phyloP scores from a whole-genome alignment of 2,888 invertebrate genomes.

The Dynastes hyllus region DNA sequence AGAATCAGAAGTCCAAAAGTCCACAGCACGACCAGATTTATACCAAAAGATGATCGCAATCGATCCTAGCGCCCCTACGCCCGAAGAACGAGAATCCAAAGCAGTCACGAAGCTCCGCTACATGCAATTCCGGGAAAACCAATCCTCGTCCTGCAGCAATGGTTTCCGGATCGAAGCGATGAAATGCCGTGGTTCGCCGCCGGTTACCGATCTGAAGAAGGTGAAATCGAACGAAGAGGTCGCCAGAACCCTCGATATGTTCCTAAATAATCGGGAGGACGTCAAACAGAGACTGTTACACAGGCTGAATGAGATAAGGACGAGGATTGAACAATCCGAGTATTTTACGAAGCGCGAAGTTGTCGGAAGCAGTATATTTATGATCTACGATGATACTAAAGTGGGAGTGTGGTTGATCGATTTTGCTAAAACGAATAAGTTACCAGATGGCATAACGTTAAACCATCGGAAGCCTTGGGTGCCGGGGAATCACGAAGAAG shows the following conservation, averaged over 20 bases:
- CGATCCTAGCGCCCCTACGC: slow-evolving; percentile 89
- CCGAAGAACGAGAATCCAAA: slow-evolving; percentile 84
- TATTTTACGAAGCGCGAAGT: slow-evolving; percentile 94
- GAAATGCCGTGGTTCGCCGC: slow-evolving; percentile 87
- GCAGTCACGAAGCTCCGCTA: slow-evolving; percentile 97
- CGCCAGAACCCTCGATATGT: slow-evolving; percentile 77
- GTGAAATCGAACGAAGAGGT: slow-evolving; percentile 87
- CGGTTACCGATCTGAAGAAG: slow-evolving; percentile 91
- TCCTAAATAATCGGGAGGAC: slow-evolving; percentile 80
- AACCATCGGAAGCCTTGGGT: slow-evolving; percentile 89
- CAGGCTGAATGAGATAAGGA: slow-evolving; percentile 84
- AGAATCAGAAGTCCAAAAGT: slow-evolving; percentile 95
- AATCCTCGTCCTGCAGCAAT: slow-evolving; percentile 92
- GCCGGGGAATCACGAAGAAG: slow-evolving; percentile 98
- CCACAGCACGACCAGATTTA: slow-evolving; percentile 86
- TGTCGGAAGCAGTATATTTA: slow-evolving; percentile 93
- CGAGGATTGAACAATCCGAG: slow-evolving; percentile 86
- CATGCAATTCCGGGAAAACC: slow-evolving; percentile 96
- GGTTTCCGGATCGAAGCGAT: slow-evolving; percentile 98
- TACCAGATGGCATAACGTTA: slow-evolving; percentile 81
- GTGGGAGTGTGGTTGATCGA: slow-evolving; percentile 98
- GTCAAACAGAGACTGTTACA: slow-evolving; percentile 81
- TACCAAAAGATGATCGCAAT: slow-evolving; percentile 97
- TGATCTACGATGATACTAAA: slow-evolving; percentile 91
- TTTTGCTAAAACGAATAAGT: slow-evolving; percentile 91